A percentile compares a stretch with the other conserved stretches of the same genome.
phyloP scores from a whole-genome alignment of 2,797 vertebrate species.

The Ctenopoma multispine region DNA sequence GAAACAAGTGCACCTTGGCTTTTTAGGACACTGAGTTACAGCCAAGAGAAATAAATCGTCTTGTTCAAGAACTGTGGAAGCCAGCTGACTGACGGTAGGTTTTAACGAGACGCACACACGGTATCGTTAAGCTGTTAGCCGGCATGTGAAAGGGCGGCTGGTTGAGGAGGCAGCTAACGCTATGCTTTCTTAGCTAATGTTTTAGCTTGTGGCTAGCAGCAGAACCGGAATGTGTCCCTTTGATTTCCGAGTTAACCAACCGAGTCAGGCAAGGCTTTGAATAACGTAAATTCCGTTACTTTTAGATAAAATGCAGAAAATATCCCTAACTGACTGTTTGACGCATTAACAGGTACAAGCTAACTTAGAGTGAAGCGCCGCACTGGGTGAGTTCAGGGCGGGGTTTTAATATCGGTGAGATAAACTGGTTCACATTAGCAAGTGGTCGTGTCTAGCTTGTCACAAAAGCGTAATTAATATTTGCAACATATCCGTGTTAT shows the following conservation, averaged over 20 bases:
- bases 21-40: slow-evolving; percentile 11
- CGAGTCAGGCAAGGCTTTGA: background rate
- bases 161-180: background rate
- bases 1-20: background rate
- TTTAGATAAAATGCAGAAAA: accelerated
- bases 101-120: background rate
- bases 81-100: slow-evolving; percentile 51
- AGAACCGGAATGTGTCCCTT: background rate
- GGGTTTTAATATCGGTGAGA: slow-evolving; percentile 26
- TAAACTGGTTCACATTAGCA: background rate
- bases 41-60: background rate
- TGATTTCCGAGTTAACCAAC: background rate
- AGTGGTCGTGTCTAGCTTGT: background rate
- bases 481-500: accelerated
- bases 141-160: slow-evolving; percentile 45
- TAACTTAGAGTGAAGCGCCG: slow-evolving; percentile 24
- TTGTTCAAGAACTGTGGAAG: slow-evolving; percentile 5
- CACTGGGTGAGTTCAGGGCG: slow-evolving; percentile 53
- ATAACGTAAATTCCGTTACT: accelerated
- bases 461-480: too few species aligned
- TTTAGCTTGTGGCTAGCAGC: slow-evolving; percentile 27
- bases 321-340: background rate
- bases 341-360: background rate
- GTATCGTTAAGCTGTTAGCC: slow-evolving; percentile 15
- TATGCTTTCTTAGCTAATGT: slow-evolving; percentile 34